Evolutionary conservation across 2,113 vertebrate genomes (phyloP), one percentile per base, ranked within the genome.

Genomic region (Hemiprocne comata): DNA sequence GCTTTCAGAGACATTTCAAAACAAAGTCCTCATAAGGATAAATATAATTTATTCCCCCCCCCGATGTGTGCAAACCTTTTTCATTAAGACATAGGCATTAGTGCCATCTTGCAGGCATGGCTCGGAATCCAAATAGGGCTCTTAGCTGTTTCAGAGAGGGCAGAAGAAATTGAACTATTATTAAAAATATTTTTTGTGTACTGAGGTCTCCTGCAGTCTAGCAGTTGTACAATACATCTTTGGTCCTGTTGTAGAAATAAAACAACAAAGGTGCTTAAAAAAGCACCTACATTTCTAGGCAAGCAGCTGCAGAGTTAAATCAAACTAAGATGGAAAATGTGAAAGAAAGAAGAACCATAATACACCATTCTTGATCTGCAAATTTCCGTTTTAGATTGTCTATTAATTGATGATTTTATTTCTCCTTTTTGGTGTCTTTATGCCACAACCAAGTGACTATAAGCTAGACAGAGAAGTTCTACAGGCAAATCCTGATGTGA

Each of bases 1-100:
- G 66, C 62, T 94, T 70, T n/a, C 44, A 85, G 85, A 95, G 58
- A 26, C n/a, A 34, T 87, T 91, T 79, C 48, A 54, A 85, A 93
- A 85, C 24, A 6, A 62, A 71, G 50, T 69, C 42, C 21, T 26
- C 10, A 8, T 58, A 53, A 90, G 23, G n/a, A 11, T 71, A 89
- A 66, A 77, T 28, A 24, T 20, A 33, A 77, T 81, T 87, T 73
- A 66, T 61, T 51, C 36, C 14, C 28, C 46, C 9, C 33, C 53
- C 54, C 28, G 11, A 70, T 0, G 1, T 2, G 28, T 28, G 24
- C 29, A 76, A 88, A 76, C 17, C 53, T 53, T 65, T 92, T 53
- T 61, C 75, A 75, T 72, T 54, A 69, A 51, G 62, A 58, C 26
- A 75, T 11, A 13, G 33, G 36, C 2, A 8, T 73, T 85, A 93